Conservation (phyloP, 2,888 invertebrate genomes). For the Imbricaverruca yamaguchii region DNA sequence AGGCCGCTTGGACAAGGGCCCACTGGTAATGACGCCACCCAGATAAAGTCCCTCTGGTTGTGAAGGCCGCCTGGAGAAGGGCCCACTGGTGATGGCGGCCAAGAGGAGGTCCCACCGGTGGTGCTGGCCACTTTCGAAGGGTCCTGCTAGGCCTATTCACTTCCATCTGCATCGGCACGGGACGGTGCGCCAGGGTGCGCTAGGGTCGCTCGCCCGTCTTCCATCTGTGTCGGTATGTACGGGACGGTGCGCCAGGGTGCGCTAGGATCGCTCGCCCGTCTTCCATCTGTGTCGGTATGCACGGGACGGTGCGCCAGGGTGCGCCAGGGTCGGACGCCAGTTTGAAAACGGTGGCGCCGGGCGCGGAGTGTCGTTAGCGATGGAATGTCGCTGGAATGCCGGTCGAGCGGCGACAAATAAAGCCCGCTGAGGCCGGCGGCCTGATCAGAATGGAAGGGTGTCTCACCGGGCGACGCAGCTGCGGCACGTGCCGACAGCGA, state of each 20-base stretch:
- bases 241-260: neutral
- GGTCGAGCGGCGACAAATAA: neutral
- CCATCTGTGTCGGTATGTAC: too few species aligned
- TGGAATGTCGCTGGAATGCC: neutral
- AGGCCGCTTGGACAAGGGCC: too few species aligned
- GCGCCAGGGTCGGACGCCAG: neutral
- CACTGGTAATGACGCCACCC: too few species aligned
- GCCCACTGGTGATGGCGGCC: too few species aligned
- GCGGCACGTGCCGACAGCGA: too few species aligned
- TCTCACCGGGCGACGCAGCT: neutral
- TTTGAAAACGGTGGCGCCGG: neutral
- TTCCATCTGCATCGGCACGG: too few species aligned
- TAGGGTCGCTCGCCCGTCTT: neutral
- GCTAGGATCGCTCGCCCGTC: neutral
- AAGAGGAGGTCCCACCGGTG: too few species aligned
- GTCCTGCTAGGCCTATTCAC: too few species aligned
- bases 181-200: neutral
- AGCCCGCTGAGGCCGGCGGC: neutral
- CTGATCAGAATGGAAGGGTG: neutral
- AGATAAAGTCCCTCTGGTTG: too few species aligned
- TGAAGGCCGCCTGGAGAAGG: too few species aligned
- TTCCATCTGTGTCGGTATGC: too few species aligned
- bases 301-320: neutral
- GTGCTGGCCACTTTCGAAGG: too few species aligned
- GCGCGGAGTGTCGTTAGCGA: neutral